Evolutionary conservation across 2,888 invertebrate genomes (phyloP).

Genomic region (Lithophane semibrunnea): DNA sequence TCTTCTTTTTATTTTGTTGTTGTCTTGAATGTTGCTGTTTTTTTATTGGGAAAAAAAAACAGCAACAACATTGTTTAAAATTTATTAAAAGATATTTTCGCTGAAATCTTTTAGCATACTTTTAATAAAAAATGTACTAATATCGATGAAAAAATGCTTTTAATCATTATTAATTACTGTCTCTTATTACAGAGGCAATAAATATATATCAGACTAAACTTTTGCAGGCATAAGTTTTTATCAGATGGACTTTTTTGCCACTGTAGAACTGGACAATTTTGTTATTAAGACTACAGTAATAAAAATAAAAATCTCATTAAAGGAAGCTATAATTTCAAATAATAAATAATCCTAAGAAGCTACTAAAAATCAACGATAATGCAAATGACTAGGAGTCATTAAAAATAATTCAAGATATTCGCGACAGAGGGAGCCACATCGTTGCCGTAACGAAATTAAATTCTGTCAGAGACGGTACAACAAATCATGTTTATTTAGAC

Average conservation of each 20-base stretch:
- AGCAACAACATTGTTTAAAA: neutral
- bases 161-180: neutral
- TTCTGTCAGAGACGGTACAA: constrained; percentile 88
- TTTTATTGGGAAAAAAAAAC: neutral
- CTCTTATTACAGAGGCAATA: neutral
- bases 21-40: constrained; percentile 18
- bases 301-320: constrained; percentile 46
- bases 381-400: constrained; percentile 80
- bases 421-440: constrained; percentile 80
- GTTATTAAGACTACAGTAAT: constrained; percentile 18
- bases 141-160: neutral
- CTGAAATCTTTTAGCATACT: neutral
- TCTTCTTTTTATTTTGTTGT: constrained; percentile 19
- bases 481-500: constrained; percentile 91
- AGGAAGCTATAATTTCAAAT: constrained; percentile 48
- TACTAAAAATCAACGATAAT: constrained; percentile 74
- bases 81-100: neutral
- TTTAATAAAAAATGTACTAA: neutral
- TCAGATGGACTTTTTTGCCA: neutral
- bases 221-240: neutral
- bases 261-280: neutral
- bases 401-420: constrained; percentile 87
- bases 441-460: constrained; percentile 86
- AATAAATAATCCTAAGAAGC: constrained; percentile 52
- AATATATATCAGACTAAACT: neutral